These are phyloP conservation scores for Tiaroga cobitis DNA, from an alignment of 2,797 vertebrate genomes.

Conservation along the genomic window DNA sequence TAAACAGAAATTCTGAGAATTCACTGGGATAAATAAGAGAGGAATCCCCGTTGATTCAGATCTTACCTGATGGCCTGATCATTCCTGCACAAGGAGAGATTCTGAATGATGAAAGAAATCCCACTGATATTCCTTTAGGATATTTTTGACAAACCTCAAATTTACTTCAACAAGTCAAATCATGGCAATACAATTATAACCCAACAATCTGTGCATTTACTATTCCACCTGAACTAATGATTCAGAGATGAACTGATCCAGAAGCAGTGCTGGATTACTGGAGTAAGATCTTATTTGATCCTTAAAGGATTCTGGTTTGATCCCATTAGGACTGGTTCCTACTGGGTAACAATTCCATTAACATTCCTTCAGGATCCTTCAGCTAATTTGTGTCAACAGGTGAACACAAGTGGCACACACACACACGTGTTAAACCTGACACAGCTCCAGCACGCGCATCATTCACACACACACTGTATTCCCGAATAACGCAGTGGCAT, in stretches of 20 bases:
- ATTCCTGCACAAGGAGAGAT: not conserved
- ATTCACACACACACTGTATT: not conserved
- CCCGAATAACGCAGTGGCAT: slow-evolving; percentile 3
- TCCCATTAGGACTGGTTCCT: not conserved
- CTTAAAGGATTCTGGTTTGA: not conserved
- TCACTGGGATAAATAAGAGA: not conserved
- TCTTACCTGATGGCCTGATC: not conserved
- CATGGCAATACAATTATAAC: not conserved
- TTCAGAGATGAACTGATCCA: no score
- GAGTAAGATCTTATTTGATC: not conserved
- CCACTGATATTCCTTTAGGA: not conserved
- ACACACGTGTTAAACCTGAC: not conserved
- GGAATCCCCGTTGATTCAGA: not conserved
- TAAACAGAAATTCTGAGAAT: not conserved
- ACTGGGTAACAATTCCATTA: not conserved
- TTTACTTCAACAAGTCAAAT: not conserved
- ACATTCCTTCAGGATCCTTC: not conserved
- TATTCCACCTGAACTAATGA: not conserved
- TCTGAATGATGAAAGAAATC: not conserved
- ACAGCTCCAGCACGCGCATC: not conserved
- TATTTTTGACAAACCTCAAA: not conserved
- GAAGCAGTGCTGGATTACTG: not conserved
- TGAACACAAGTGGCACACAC: slow-evolving; percentile 49
- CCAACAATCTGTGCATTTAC: not conserved
- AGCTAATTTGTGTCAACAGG: slow-evolving; percentile 69